Evolutionary conservation across 2,888 invertebrate species (phyloP).

Genomic region (Sarcophaga variegata): DNA sequence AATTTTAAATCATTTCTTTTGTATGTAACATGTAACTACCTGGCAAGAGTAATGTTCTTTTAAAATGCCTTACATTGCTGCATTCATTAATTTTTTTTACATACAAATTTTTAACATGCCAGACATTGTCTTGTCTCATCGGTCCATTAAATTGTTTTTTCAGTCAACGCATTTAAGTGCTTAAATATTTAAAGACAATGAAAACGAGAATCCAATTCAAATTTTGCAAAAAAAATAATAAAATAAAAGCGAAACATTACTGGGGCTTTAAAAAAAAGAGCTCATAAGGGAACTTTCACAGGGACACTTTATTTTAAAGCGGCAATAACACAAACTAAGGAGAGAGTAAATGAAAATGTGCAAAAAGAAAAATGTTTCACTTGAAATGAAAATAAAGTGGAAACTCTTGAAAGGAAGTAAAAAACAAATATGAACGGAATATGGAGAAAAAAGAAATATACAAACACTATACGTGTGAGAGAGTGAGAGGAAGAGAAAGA

Average conservation of each 20-base stretch:
- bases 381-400: slow-evolving; percentile 26
- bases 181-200: slow-evolving; percentile 41
- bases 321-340: not conserved
- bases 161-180: slow-evolving; percentile 49
- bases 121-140: slow-evolving; percentile 29
- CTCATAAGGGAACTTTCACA: slow-evolving; percentile 31
- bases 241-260: slow-evolving; percentile 17
- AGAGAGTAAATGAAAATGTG: not conserved
- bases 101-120: too few relatives aligned
- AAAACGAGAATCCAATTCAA: slow-evolving; percentile 53
- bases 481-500: not conserved
- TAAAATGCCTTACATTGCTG: too few relatives aligned
- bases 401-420: slow-evolving; percentile 11
- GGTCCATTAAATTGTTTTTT: slow-evolving; percentile 50
- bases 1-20: too few relatives aligned
- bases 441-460: slow-evolving; percentile 4
- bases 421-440: too few relatives aligned
- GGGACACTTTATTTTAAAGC: slow-evolving; percentile 24
- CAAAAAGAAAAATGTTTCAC: slow-evolving; percentile 11
- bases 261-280: slow-evolving; percentile 11
- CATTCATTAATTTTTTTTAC: too few relatives aligned
- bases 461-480: slow-evolving; percentile 5
- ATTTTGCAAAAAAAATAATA: not conserved
- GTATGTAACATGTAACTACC: too few relatives aligned
- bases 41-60: too few relatives aligned